Percentiles rank a stretch among this genome's conserved stretches.
These are phyloP conservation scores for Pygocentrus nattereri DNA, from an alignment of 2,797 vertebrate species.

Conservation along the genomic window DNA sequence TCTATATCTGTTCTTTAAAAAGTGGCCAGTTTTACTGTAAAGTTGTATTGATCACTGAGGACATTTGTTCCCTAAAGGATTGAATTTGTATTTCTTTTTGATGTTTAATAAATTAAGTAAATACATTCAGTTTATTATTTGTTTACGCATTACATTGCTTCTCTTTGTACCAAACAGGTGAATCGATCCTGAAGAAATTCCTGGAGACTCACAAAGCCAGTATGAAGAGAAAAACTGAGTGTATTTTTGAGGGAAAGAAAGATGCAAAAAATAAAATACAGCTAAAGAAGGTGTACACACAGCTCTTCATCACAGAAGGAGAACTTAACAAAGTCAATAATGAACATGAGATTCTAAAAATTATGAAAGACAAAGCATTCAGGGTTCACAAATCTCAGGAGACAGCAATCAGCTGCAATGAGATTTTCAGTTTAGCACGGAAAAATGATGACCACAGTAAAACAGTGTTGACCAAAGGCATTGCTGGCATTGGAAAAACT, in stretches of 20 bases:
- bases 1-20: too few species aligned
- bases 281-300: conserved; percentile 30
- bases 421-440: conserved; percentile 20
- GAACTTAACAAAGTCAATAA: conserved; percentile 30
- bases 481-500: conserved; percentile 47
- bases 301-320: conserved; percentile 50
- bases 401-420: conserved; percentile 33
- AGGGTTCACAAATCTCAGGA: conserved; percentile 10
- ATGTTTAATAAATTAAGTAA: too few species aligned
- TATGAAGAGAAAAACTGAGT: neutral
- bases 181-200: neutral
- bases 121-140: neutral
- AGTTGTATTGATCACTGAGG: too few species aligned
- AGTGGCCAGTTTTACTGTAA: too few species aligned
- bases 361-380: conserved; percentile 17
- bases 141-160: neutral
- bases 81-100: too few species aligned
- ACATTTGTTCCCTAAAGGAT: too few species aligned
- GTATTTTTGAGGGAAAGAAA: conserved; percentile 25
- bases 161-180: neutral
- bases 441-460: conserved; percentile 4
- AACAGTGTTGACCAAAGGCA: conserved; percentile 39
- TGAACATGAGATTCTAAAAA: conserved; percentile 43
- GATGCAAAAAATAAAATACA: conserved; percentile 4
- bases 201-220: conserved; percentile 4